Conservation (phyloP, 2,888 invertebrate species). For the Unio pictorum region DNA sequence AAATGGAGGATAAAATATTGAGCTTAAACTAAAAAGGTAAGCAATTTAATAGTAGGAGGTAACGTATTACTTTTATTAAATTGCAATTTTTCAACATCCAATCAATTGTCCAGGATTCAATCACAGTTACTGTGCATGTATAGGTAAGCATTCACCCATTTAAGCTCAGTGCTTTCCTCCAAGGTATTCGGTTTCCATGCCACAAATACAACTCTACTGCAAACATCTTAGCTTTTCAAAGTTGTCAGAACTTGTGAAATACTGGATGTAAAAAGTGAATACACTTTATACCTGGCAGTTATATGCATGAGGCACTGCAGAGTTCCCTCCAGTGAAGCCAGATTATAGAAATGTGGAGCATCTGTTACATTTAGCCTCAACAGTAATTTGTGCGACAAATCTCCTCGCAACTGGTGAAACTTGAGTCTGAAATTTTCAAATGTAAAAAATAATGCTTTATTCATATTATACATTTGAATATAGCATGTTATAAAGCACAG, state of each 20-base stretch:
- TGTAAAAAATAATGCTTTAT: not conserved
- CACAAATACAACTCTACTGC: no score
- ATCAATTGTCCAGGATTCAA: no score
- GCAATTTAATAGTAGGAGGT: no score
- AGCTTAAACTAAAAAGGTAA: no score
- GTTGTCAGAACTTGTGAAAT: not conserved
- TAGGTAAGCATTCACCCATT: no score
- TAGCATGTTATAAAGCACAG: not conserved
- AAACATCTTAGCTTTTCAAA: not conserved
- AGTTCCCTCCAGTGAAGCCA: conserved; percentile 67
- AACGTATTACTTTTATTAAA: no score
- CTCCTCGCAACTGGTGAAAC: conserved; percentile 57
- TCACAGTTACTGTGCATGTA: no score
- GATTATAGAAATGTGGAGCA: conserved; percentile 69
- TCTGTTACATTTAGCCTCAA: conserved; percentile 63
- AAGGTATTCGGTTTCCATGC: no score
- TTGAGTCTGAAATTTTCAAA: conserved; percentile 36
- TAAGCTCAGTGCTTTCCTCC: no score
- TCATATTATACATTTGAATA: conserved; percentile 4
- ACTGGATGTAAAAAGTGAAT: not conserved
- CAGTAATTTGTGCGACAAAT: conserved; percentile 55
- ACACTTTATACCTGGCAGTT: conserved; percentile 62
- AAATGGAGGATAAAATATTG: no score
- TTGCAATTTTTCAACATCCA: no score
- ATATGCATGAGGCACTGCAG: conserved; percentile 66